Conservation (phyloP, 2,797 vertebrate species). For the Ciconia nigra region DNA sequence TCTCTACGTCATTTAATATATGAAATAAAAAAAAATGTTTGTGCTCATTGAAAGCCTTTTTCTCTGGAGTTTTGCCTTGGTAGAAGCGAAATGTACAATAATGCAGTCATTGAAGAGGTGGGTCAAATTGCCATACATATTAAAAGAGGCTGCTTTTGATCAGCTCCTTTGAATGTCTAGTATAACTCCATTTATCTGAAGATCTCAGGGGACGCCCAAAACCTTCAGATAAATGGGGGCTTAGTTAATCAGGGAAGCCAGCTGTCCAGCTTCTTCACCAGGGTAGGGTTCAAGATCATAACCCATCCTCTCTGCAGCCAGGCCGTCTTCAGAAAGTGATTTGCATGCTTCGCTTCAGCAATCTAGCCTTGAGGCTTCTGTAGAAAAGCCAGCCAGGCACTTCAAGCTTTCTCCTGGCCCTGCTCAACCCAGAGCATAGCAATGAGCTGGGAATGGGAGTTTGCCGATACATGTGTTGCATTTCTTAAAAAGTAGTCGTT, state of each 20-base stretch:
- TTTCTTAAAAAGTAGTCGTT: not conserved
- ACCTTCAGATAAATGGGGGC: slow-evolving; percentile 4
- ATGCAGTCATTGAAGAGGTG: not conserved
- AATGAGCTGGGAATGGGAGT: not conserved
- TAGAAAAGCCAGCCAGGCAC: not conserved
- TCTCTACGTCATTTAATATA: not conserved
- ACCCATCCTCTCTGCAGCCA: not conserved
- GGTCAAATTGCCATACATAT: slow-evolving; percentile 52
- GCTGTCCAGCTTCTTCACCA: not conserved
- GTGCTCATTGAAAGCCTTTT: not conserved
- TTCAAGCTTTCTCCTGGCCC: not conserved
- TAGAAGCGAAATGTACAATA: slow-evolving; percentile 23
- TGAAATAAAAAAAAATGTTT: not conserved
- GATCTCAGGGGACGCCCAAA: slow-evolving; percentile 16
- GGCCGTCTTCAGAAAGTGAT: not conserved
- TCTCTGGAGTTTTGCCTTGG: not conserved
- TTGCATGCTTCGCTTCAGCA: not conserved
- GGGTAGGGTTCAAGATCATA: slow-evolving; percentile 27
- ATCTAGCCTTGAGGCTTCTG: not conserved
- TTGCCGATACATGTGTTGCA: not conserved
- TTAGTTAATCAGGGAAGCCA: slow-evolving; percentile 61
- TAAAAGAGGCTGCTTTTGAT: slow-evolving; percentile 47
- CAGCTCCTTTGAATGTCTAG: not conserved
- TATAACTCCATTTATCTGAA: slow-evolving; percentile 38
- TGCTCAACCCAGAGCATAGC: not conserved